These are phyloP conservation scores for Drepana arcuata DNA, from an alignment of 1,140 invertebrate species.

Conservation along the genomic window DNA sequence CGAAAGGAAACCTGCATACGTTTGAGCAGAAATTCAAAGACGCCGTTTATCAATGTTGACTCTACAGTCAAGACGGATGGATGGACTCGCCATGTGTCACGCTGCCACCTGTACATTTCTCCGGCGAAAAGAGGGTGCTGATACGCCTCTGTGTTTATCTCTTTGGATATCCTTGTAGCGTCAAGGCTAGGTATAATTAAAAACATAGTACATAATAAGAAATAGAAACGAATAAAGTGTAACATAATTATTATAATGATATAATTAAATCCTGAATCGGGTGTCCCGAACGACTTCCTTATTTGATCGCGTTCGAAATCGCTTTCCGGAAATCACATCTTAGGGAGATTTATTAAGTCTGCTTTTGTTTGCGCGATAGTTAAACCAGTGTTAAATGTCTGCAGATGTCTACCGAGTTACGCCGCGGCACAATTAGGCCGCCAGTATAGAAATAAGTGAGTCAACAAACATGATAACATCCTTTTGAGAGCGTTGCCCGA, in stretches of 20 bases:
- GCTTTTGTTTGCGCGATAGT: conserved; percentile 36
- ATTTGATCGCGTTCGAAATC: conserved; percentile 31
- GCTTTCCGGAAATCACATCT: conserved; percentile 46
- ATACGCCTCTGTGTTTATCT: no score
- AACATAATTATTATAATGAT: conserved; percentile 13
- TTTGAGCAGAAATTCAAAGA: no score
- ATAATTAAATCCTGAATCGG: conserved; percentile 30
- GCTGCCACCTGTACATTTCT: no score
- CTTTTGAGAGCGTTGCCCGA: conserved; percentile 36
- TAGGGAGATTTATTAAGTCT: conserved; percentile 48
- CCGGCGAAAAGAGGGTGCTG: no score
- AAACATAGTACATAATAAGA: no score
- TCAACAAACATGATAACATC: conserved; percentile 50
- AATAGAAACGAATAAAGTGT: no score
- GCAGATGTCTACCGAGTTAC: conserved; percentile 31
- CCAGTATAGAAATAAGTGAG: conserved; percentile 37
- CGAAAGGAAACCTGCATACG: no score
- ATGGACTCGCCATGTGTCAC: no score
- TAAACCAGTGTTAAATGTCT: conserved; percentile 36
- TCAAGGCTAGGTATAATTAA: no score
- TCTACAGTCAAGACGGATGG: no score
- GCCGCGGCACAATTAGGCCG: conserved; percentile 34
- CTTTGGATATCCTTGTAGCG: no score
- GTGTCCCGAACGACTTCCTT: conserved; percentile 35
- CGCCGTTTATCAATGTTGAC: no score